These are phyloP conservation scores for Antechinus flavipes DNA, from an alignment of 2,113 vertebrate species.

Conservation along the genomic window DNA sequence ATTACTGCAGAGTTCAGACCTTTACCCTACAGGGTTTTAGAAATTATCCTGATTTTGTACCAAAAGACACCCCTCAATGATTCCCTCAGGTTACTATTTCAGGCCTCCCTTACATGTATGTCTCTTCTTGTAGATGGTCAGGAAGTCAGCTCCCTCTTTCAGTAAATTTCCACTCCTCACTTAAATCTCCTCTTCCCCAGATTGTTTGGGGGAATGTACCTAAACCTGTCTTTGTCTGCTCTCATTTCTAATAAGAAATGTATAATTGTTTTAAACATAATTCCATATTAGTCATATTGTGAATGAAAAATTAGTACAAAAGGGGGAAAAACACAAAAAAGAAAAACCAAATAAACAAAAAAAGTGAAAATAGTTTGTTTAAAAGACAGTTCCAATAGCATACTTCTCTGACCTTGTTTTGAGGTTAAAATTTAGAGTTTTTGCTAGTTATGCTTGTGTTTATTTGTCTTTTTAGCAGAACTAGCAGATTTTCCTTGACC, in stretches of 20 bases:
- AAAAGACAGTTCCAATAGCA: neutral
- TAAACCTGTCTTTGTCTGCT: neutral
- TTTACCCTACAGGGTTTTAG: neutral
- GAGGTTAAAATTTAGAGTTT: neutral
- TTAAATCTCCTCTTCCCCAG: neutral
- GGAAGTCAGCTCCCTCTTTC: neutral
- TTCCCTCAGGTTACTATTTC: neutral
- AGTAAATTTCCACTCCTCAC: neutral
- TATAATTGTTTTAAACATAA: too few species aligned
- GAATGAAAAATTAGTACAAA: too few species aligned
- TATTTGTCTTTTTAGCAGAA: neutral
- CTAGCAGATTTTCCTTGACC: neutral
- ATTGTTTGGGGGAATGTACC: neutral
- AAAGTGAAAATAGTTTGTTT: neutral
- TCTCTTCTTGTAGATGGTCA: neutral
- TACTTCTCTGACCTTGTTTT: neutral
- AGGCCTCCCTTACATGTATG: neutral
- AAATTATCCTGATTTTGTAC: neutral
- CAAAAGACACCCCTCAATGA: neutral
- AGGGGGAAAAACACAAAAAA: too few species aligned
- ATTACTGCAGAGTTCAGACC: neutral
- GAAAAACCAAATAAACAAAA: too few species aligned
- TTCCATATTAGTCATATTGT: too few species aligned
- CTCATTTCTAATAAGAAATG: neutral
- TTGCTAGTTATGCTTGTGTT: neutral